Evolutionary conservation across 2,888 invertebrate species (phyloP).

Genomic region (Meloe dianella): DNA sequence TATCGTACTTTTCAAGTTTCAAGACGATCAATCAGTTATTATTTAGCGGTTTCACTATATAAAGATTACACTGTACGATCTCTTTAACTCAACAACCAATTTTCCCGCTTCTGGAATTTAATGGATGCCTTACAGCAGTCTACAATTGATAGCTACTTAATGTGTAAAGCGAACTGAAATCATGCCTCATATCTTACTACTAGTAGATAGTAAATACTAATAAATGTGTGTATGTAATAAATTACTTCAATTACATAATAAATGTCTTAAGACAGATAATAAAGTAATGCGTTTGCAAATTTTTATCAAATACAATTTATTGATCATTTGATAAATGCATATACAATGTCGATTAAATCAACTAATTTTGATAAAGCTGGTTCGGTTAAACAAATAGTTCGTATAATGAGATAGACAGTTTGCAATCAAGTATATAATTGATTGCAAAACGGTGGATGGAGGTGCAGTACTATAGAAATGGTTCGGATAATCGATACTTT

Average conservation of each 20-base stretch:
- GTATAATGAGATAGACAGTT: too few relatives aligned
- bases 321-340: background rate
- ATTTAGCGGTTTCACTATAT: background rate
- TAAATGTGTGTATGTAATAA: background rate
- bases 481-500: too few relatives aligned
- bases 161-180: background rate
- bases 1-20: too few relatives aligned
- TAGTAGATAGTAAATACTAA: background rate
- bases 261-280: background rate
- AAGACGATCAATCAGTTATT: too few relatives aligned
- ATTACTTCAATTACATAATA: background rate
- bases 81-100: background rate
- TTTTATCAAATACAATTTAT: too few relatives aligned
- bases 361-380: too few relatives aligned
- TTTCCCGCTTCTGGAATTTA: constrained; percentile 1
- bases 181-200: background rate
- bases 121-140: background rate
- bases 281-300: background rate
- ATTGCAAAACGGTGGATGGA: too few relatives aligned
- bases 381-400: too few relatives aligned
- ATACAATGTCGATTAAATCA: too few relatives aligned
- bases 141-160: background rate
- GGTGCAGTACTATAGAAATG: too few relatives aligned
- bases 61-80: background rate
- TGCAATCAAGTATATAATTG: too few relatives aligned